Evolutionary conservation across 2,888 invertebrate genomes (phyloP).

Genomic region (Tenthredo distinguenda): DNA sequence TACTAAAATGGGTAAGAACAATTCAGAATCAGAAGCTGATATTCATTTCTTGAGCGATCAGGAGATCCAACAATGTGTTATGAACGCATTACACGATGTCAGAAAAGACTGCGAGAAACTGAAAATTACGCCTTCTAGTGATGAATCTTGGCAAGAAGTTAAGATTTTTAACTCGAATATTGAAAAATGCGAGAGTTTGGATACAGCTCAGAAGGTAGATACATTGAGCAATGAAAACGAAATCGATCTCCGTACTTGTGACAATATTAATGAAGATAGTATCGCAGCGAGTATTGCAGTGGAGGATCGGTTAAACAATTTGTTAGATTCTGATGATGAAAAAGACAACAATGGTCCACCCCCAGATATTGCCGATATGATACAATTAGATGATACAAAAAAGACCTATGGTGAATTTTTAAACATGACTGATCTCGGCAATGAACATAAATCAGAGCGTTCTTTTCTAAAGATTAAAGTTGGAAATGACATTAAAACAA

Average conservation of each 20-base stretch:
- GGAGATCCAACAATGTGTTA: too few species aligned
- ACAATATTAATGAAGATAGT: not conserved
- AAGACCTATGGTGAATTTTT: not conserved
- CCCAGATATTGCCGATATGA: not conserved
- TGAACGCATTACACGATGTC: too few species aligned
- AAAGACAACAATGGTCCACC: not conserved
- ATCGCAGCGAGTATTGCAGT: not conserved
- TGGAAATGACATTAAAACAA: not conserved
- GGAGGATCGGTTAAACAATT: conserved; percentile 3
- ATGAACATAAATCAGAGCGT: conserved; percentile 5
- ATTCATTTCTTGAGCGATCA: too few species aligned
- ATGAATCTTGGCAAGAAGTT: not conserved
- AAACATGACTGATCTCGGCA: conserved; percentile 13
- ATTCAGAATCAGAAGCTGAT: not conserved
- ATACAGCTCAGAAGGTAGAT: not conserved
- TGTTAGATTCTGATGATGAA: not conserved
- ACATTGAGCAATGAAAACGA: not conserved
- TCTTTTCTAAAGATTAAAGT: conserved; percentile 16
- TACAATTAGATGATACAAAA: not conserved
- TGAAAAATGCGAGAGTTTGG: not conserved
- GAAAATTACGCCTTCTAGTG: not conserved
- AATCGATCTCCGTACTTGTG: not conserved
- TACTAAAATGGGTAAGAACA: conserved; percentile 26
- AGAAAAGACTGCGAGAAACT: too few species aligned
- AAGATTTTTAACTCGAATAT: not conserved